Percentiles rank a stretch among this genome's conserved stretches.
phyloP scores from a whole-genome alignment of 1,140 invertebrate species.

The Microvelia longipes region DNA sequence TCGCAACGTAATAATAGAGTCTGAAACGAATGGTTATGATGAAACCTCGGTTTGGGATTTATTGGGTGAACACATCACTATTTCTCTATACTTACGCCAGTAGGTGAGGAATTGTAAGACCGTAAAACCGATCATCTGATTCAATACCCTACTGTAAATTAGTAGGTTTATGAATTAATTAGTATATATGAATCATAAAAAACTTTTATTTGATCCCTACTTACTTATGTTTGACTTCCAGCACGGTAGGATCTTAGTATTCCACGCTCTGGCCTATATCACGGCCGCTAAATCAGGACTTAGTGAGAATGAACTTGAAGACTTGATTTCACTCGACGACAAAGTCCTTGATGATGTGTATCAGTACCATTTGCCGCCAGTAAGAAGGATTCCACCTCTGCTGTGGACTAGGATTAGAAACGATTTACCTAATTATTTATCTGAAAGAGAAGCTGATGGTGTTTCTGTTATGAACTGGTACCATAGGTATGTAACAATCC shows the following conservation, averaged over 20 bases:
- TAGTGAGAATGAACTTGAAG: conserved; percentile 85
- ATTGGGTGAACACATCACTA: too few relatives aligned
- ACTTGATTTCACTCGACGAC: conserved; percentile 86
- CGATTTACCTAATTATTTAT: conserved; percentile 88
- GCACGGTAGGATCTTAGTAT: conserved; percentile 81
- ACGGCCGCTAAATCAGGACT: conserved; percentile 83
- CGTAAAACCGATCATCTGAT: too few relatives aligned
- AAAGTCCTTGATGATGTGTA: conserved; percentile 91
- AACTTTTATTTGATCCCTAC: too few relatives aligned
- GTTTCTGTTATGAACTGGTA: conserved; percentile 97
- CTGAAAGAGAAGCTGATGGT: conserved; percentile 89
- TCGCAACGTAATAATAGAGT: too few relatives aligned
- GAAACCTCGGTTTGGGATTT: too few relatives aligned
- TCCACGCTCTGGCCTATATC: conserved; percentile 86
- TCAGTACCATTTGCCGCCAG: conserved; percentile 93
- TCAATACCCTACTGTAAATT: too few relatives aligned
- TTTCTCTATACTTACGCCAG: too few relatives aligned
- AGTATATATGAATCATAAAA: too few relatives aligned
- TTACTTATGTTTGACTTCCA: too few relatives aligned
- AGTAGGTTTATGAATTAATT: too few relatives aligned
- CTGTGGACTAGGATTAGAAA: conserved; percentile 91
- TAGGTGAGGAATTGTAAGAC: too few relatives aligned
- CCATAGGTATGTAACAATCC: conserved; percentile 39
- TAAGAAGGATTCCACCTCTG: conserved; percentile 81
- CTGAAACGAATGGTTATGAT: too few relatives aligned